Base-by-base conservation (phyloP, 2,113 vertebrate genomes). In the Pelmatolapia mariae region DNA sequence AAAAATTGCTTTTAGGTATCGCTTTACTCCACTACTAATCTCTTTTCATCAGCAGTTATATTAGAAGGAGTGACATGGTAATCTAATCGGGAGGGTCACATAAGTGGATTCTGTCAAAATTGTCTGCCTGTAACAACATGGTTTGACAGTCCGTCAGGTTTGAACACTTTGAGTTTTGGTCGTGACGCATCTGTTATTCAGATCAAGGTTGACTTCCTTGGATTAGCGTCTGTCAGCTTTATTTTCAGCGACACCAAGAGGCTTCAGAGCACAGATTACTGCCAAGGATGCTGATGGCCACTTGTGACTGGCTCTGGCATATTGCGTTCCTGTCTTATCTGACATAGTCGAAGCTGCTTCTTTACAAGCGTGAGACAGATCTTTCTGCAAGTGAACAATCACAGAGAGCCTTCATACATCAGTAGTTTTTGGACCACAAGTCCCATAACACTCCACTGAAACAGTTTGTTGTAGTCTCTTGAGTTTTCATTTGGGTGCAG, bases 201-300 rank as follows among this genome's bases (percentile, higher is more conserved):
- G 93, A 95, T 92, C 89, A 93, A 90, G 90, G 82, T 90, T 84
- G 73, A 85, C 89, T 89, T 91, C 71, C 29, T 31, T 54, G 93
- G 91, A 93, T 94, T 94, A 95, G 86, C 84, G 89, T 92, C 93
- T 81, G 88, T 91, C 95, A 89, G 91, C 83, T 90, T 89, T 85
- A 90, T 92, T 91, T 92, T 88, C 83, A 83, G 86, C 11, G 31
- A 68, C 90, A 82, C 68, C 68, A 16, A 29, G 7, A 22, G 84
- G 89, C 89, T 85, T 85, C 81, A 22, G 22, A 29, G 45, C 11
- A 12, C 66, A 81, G 89, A 89, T 94, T 92, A 88, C 85, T 90
- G 94, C 81, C 89, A 87, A 90, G 40, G 78, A 90, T 22, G 85
- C 90, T 90, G 88, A 90, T 38, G 84, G 88, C 90, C 84, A 87